Percentiles rank a stretch among this genome's conserved stretches.
phyloP scores from a whole-genome alignment of 2,797 vertebrate genomes.

The Selene dorsalis region DNA sequence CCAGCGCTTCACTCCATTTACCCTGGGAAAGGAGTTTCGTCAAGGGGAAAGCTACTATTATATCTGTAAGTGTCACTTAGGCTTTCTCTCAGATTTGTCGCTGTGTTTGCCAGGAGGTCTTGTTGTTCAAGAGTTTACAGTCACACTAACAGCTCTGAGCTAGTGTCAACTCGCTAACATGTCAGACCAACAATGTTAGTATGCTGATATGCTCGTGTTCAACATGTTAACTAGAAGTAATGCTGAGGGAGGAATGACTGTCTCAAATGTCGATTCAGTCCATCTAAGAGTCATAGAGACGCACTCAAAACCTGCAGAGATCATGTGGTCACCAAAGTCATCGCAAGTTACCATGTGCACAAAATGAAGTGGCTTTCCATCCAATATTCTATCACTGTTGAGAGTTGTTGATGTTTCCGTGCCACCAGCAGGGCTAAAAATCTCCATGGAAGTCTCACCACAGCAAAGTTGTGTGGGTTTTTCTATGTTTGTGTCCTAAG shows the following conservation, averaged over 20 bases:
- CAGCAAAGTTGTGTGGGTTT: neutral
- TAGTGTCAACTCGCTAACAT: neutral
- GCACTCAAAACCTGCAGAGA: neutral
- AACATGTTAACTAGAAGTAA: too few relatives aligned
- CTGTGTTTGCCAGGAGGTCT: neutral
- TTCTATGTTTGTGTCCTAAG: constrained; percentile 9
- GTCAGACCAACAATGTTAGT: neutral
- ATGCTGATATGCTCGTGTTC: neutral
- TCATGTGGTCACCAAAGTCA: neutral
- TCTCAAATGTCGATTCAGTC: too few relatives aligned
- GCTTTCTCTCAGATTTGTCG: neutral
- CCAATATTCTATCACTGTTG: neutral
- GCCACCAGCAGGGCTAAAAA: neutral
- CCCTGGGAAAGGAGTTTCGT: constrained; percentile 93
- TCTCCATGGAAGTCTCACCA: constrained; percentile 4
- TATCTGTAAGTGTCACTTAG: constrained; percentile 89
- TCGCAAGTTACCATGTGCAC: neutral
- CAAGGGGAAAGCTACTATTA: constrained; percentile 97
- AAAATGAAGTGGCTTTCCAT: neutral
- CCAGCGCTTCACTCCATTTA: constrained; percentile 94
- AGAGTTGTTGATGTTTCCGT: neutral
- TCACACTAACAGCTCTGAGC: neutral
- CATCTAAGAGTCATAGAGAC: too few relatives aligned
- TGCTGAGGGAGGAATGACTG: too few relatives aligned
- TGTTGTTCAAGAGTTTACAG: neutral